A percentile compares a stretch with the other conserved stretches of the same genome.
These are phyloP conservation scores for Peucedramus taeniatus DNA, from an alignment of 2,113 vertebrate genomes.

Conservation along the genomic window DNA sequence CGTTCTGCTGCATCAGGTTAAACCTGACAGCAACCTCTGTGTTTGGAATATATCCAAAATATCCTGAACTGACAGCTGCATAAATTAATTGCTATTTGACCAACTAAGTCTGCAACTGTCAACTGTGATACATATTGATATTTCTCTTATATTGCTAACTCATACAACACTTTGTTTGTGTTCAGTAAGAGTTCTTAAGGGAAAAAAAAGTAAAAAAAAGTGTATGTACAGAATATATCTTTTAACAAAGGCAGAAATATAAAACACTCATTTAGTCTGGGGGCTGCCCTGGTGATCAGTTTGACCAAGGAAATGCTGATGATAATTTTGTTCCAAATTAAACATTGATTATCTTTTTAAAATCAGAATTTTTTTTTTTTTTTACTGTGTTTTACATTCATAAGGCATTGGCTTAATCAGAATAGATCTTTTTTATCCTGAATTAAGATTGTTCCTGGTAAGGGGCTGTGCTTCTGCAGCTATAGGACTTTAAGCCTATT, in stretches of 20 bases:
- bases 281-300: background rate
- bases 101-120: background rate
- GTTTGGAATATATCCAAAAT: background rate
- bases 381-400: background rate
- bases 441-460: background rate
- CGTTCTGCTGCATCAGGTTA: background rate
- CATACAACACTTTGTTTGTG: background rate
- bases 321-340: background rate
- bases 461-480: background rate
- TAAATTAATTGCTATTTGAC: constrained; percentile 26
- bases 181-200: background rate
- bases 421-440: background rate
- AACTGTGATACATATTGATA: background rate
- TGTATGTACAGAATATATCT: background rate
- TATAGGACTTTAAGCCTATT: background rate
- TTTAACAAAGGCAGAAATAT: background rate
- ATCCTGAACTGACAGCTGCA: background rate
- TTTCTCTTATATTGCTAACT: background rate
- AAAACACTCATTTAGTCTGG: background rate
- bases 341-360: background rate
- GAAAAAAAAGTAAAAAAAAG: background rate
- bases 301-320: background rate
- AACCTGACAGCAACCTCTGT: background rate
- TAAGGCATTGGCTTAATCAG: background rate
- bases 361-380: background rate